Conservation (phyloP, 2,797 vertebrate genomes). For the Hoplostethus mediterraneus region DNA sequence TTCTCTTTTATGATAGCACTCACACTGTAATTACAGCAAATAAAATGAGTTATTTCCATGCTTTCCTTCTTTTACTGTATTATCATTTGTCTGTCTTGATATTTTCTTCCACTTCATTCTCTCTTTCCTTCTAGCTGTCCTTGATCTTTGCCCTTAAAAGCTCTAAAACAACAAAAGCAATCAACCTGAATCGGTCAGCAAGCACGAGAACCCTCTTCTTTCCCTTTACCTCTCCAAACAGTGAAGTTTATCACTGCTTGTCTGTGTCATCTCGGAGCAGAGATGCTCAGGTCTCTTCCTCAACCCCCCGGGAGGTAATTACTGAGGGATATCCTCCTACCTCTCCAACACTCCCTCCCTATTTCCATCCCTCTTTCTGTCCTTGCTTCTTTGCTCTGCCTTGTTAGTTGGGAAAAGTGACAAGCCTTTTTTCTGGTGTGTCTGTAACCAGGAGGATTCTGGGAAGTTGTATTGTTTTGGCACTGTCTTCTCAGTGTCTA, state of each 20-base stretch:
- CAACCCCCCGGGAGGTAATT: slow-evolving; percentile 61
- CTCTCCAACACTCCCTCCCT: slow-evolving; percentile 24
- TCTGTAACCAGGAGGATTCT: slow-evolving; percentile 1
- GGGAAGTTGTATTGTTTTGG: slow-evolving; percentile 9
- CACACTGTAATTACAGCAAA: slow-evolving; percentile 21
- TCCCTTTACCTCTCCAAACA: slow-evolving; percentile 9
- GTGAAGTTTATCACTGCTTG: slow-evolving; percentile 34
- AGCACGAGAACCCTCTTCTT: neutral
- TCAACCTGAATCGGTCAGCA: neutral
- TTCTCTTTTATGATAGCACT: slow-evolving; percentile 36
- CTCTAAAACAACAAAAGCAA: neutral
- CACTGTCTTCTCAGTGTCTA: slow-evolving; percentile 4
- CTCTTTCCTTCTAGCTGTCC: neutral
- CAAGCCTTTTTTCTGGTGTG: slow-evolving; percentile 20
- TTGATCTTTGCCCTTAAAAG: no score
- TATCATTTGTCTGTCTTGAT: slow-evolving; percentile 30
- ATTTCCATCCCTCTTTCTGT: slow-evolving; percentile 20
- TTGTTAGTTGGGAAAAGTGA: slow-evolving; percentile 47
- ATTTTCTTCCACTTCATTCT: neutral
- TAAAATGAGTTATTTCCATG: slow-evolving; percentile 37
- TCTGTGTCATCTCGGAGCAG: slow-evolving; percentile 45
- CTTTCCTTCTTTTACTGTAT: slow-evolving; percentile 46
- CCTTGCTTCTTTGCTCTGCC: slow-evolving; percentile 39
- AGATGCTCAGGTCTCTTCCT: slow-evolving; percentile 18
- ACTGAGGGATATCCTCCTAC: slow-evolving; percentile 64